Percentiles rank a stretch among this genome's conserved stretches.
Evolutionary conservation across 2,888 invertebrate genomes (phyloP).

Genomic region (Plagodis pulveraria): DNA sequence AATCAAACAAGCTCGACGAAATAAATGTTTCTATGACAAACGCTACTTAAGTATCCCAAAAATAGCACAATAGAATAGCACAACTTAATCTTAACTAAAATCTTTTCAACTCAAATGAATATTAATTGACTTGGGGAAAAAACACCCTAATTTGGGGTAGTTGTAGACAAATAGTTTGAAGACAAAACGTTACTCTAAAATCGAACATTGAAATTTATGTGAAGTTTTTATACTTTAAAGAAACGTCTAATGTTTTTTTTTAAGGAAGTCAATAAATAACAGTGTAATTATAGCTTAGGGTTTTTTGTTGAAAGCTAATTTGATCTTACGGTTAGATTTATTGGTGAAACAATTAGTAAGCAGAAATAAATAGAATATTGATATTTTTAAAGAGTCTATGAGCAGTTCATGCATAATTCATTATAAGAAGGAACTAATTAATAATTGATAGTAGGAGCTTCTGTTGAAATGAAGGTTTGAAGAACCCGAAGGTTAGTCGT

Average conservation of each 20-base stretch:
- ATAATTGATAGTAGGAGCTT: slow-evolving; percentile 5
- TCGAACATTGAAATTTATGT: slow-evolving; percentile 69
- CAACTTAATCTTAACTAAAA: slow-evolving; percentile 65
- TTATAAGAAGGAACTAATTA: slow-evolving; percentile 22
- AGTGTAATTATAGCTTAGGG: slow-evolving; percentile 72
- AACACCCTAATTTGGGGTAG: slow-evolving; percentile 51
- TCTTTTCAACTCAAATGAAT: slow-evolving; percentile 61
- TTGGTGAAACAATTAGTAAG: slow-evolving; percentile 44
- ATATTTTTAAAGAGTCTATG: slow-evolving; percentile 29
- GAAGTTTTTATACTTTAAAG: slow-evolving; percentile 47
- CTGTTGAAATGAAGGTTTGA: not conserved
- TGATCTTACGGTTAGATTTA: slow-evolving; percentile 68
- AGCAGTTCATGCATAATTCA: not conserved
- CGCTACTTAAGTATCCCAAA: slow-evolving; percentile 55
- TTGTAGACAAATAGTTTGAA: slow-evolving; percentile 56
- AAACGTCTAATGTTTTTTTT: slow-evolving; percentile 31
- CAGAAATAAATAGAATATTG: slow-evolving; percentile 34
- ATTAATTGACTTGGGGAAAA: slow-evolving; percentile 56
- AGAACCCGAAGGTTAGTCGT: too few relatives aligned
- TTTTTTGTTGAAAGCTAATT: slow-evolving; percentile 80
- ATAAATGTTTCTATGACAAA: slow-evolving; percentile 68
- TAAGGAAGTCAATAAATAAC: slow-evolving; percentile 75
- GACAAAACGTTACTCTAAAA: slow-evolving; percentile 65
- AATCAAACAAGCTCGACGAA: slow-evolving; percentile 54
- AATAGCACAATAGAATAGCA: slow-evolving; percentile 56